phyloP scores from a whole-genome alignment of 2,113 vertebrate species.

The Noctilio leporinus region DNA sequence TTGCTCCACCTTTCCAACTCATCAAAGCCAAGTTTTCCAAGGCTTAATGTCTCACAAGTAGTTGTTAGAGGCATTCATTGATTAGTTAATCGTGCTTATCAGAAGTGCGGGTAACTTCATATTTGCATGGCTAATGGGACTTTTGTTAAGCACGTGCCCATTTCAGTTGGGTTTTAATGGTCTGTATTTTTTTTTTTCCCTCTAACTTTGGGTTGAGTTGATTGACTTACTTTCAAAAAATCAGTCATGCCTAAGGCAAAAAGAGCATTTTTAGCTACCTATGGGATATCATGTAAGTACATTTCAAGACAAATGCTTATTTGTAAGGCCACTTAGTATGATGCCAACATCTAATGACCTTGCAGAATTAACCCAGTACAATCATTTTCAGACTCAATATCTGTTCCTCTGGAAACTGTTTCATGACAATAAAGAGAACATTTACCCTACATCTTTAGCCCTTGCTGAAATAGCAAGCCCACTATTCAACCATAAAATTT shows the following conservation, averaged over 20 bases:
- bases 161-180: background rate
- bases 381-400: background rate
- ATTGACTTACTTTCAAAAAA: conserved; percentile 13
- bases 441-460: background rate
- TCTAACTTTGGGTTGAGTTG: background rate
- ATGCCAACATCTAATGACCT: background rate
- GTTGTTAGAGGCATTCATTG: background rate
- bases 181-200: background rate
- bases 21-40: conserved; percentile 26
- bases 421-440: background rate
- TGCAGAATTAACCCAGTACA: background rate
- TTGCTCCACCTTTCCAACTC: background rate
- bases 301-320: background rate
- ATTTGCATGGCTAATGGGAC: background rate
- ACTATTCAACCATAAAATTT: background rate
- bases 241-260: background rate
- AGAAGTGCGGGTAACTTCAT: background rate
- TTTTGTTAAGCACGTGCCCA: background rate
- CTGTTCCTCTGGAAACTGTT: background rate
- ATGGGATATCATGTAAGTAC: background rate
- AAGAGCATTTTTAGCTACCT: background rate
- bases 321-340: background rate
- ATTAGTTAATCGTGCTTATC: conserved; percentile 17
- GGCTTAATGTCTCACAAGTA: background rate
- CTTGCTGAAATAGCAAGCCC: background rate